Evolutionary conservation across 2,113 vertebrate species (phyloP), one percentile per base, ranked within the genome.

Genomic region (Brevimyrus niger): DNA sequence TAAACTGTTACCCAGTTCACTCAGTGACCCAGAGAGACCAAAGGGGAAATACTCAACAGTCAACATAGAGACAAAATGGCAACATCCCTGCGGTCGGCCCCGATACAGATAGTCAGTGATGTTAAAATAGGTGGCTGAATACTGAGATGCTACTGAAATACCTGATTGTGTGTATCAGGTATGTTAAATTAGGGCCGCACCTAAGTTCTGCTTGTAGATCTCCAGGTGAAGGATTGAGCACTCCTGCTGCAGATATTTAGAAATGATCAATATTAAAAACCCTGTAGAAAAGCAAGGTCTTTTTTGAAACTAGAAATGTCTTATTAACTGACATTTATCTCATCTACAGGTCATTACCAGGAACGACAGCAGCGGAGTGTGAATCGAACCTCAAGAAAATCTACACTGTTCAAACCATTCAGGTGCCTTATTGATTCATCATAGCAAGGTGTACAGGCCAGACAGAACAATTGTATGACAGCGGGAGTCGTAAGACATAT

Each of bases 351-450:
- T 99, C 98, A 1, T 96, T 98, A 73, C 98, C 98, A 55, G 98
- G 98, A 87, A 96, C 97, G 3, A 99, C 98, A 27, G 98, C 97
- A 0, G 98, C 98, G 19, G 97, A 99, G 94, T 99, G 96, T 84
- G 98, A 98, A 47, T 99, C 97, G 1, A 99, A 98, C 89, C 92
- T 99, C 94, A 99, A 97, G 95, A 99, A 97, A 93, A 98, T 99
- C 93, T 99, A 99, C 90, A 98, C 97, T 0, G 98, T 98, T 9
- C 97, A 97, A 21, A 98, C 97, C 1, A 96, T 99, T 19, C 98
- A 99, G 97, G 98, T 98, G 89, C 94, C 93, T 1, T 1, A 44
- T 83, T 31, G n/a, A 69, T 50, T 19, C 4, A 17, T 5, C 27
- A 27, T 50, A 44, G 4, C 21, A n/a, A 21, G 35, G 87, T 44